Evolutionary conservation across 2,888 invertebrate species (phyloP), one percentile per base, ranked within the genome.

Genomic region (Synergus umbraculus): DNA sequence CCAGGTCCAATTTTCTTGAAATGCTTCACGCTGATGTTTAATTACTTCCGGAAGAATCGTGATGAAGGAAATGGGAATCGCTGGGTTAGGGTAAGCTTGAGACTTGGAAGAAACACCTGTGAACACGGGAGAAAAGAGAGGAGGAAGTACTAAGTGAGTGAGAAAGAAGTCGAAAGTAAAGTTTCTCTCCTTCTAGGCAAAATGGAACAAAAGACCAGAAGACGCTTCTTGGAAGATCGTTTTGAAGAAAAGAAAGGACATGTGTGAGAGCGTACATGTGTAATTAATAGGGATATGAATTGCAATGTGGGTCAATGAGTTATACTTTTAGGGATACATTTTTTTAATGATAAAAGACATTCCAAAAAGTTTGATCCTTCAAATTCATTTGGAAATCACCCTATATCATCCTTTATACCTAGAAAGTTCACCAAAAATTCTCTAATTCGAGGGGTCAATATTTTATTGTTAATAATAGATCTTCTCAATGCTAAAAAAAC

Each of bases 31-130:
- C 37, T 49, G 44, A 43, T 15, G 10, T 12, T 43, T 63, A 5
- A 76, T 63, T 76, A 43, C 76, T 76, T 63, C 63, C 76, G 63
- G 41, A 73, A 54, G 29, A 12, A 3, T 73, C 49, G 37, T 49
- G 29, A 37, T 49, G 3, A 29, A 15, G 15, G 29, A 13, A 41
- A 65, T 54, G n/a, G 8, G n/a, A 29, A 54, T 54, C 9, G 5
- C 4, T 60, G 18, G 12, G 22, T 9, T 22, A 60, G 60, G 22
- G 18, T 60, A n/a, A n/a, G 54, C n/a, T 60, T 60, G 9, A 22
- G 18, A 12, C 10, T 22, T 60, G 18, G 10, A 60, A 22, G 22
- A 13, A 22, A 60, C 22, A 60, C 60, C 60, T 60, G 60, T 22
- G 18, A 22, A 60, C 22, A 22, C 5, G 10, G 29, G 18, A 60